phyloP scores from a whole-genome alignment of 2,113 vertebrate species.

The Paramormyrops kingsleyae region DNA sequence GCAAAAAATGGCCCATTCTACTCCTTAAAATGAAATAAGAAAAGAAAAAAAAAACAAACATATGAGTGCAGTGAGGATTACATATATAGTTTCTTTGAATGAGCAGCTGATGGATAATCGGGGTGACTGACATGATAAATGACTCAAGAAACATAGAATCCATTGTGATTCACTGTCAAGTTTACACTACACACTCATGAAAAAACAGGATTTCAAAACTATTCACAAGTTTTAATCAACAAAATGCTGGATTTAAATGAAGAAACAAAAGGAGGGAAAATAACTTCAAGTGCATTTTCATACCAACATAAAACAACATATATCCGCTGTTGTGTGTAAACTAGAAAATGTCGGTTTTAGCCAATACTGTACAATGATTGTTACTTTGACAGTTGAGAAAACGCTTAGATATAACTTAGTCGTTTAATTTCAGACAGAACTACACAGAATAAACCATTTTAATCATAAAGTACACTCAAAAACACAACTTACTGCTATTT shows the following conservation, averaged over 20 bases:
- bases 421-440: not conserved
- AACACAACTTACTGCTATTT: not conserved
- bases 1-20: not conserved
- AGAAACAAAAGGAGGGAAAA: not conserved
- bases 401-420: not conserved
- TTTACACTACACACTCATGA: not conserved
- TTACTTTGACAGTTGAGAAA: not conserved
- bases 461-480: not conserved
- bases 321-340: not conserved
- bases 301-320: not conserved
- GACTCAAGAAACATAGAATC: not conserved
- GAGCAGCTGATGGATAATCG: not conserved
- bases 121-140: not conserved
- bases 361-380: not conserved
- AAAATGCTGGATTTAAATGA: not conserved
- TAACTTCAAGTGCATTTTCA: not conserved
- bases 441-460: not conserved
- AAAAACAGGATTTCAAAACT: not conserved
- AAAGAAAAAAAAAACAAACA: not conserved
- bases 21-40: not conserved
- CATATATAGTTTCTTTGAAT: not conserved
- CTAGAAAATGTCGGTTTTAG: not conserved
- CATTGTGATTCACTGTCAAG: not conserved
- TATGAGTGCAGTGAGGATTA: not conserved
- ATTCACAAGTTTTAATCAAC: not conserved